Percentiles rank a stretch among this genome's conserved stretches.
Conservation (phyloP, 2,113 vertebrate species). For the Myanophis thanlyinensis region DNA sequence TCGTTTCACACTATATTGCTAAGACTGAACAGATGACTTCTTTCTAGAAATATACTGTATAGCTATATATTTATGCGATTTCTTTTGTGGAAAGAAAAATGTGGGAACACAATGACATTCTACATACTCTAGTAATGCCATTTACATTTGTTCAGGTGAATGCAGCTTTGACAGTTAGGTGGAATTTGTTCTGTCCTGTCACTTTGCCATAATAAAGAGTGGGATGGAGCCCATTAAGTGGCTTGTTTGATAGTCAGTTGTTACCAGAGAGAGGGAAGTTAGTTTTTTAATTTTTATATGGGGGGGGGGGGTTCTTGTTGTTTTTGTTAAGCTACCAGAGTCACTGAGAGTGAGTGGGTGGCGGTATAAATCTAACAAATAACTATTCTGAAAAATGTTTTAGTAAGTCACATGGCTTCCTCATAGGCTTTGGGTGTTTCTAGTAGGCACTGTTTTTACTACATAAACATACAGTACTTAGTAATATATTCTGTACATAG, state of each 20-base stretch:
- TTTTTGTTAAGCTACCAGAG: too few relatives aligned
- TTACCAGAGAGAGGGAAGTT: too few relatives aligned
- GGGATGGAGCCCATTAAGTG: too few relatives aligned
- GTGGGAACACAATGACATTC: neutral
- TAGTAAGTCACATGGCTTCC: neutral
- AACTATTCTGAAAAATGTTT: neutral
- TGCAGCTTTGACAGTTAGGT: neutral
- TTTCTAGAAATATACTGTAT: neutral
- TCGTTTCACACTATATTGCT: neutral
- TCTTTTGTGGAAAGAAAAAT: neutral
- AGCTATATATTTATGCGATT: neutral
- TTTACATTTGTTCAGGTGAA: neutral
- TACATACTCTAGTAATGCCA: neutral
- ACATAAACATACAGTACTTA: neutral
- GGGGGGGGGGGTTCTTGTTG: too few relatives aligned
- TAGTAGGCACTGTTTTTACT: neutral
- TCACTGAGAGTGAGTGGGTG: too few relatives aligned
- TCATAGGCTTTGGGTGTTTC: neutral
- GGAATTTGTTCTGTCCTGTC: neutral
- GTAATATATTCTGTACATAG: neutral
- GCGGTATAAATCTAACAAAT: too few relatives aligned
- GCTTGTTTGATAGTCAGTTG: too few relatives aligned
- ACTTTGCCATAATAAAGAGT: neutral
- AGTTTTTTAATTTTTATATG: too few relatives aligned
- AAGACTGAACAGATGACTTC: neutral